Conservation (phyloP, 2,888 invertebrate genomes). For the Erebia aethiops region DNA sequence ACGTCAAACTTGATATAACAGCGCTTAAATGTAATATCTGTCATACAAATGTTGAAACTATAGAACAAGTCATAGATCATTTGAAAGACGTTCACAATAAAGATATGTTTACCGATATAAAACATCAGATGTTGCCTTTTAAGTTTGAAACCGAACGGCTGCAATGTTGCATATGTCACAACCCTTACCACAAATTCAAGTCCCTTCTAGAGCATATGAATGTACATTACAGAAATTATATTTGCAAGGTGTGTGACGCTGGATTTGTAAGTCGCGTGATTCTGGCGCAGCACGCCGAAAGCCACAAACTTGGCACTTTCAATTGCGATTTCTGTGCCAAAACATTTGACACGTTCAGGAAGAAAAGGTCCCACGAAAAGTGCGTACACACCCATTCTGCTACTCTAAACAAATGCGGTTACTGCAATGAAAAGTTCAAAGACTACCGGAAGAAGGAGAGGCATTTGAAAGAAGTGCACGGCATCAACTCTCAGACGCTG, state of each 20-base stretch:
- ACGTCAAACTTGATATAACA: constrained; percentile 62
- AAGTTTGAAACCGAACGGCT: constrained; percentile 50
- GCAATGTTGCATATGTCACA: constrained; percentile 48
- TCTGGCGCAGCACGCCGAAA: constrained; percentile 56
- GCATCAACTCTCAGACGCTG: constrained; percentile 44
- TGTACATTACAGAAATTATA: constrained; percentile 62
- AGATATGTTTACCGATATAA: constrained; percentile 46
- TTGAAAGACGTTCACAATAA: constrained; percentile 44
- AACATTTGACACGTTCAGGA: constrained; percentile 71
- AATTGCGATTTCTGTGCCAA: constrained; percentile 68
- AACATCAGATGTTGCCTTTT: constrained; percentile 57
- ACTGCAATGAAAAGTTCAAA: constrained; percentile 60
- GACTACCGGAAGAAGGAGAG: constrained; percentile 55
- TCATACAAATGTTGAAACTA: constrained; percentile 36
- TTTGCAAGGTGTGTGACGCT: constrained; percentile 62
- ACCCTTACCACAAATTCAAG: constrained; percentile 50
- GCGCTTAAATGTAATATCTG: constrained; percentile 49
- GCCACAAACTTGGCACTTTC: constrained; percentile 59
- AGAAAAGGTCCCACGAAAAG: constrained; percentile 70
- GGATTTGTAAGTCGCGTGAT: constrained; percentile 62
- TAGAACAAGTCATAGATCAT: constrained; percentile 48
- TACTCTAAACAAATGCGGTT: constrained; percentile 57
- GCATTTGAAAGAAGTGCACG: constrained; percentile 58
- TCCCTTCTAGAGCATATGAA: constrained; percentile 68
- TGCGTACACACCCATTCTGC: constrained; percentile 61